Base-by-base conservation (phyloP, 2,888 invertebrate species). In the Noctua janthe region DNA sequence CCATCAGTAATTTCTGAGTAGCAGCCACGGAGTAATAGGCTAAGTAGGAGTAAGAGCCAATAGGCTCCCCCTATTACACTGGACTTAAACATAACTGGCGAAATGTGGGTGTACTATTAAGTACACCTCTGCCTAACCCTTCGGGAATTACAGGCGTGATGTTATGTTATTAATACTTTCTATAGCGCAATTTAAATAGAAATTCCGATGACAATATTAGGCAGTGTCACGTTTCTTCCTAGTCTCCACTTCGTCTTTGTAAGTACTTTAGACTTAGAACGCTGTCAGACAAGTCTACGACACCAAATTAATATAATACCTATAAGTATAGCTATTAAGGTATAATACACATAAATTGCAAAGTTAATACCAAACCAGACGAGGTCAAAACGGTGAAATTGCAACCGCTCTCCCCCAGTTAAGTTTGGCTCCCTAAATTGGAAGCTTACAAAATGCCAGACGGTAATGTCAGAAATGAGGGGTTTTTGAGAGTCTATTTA, bases 391-490 rank as follows among this genome's bases (percentile, higher is more conserved):
- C 87, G 88, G 86, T 87, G 88, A 90, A 90, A 92, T 91, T 90
- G 90, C 90, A 85, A 85, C 74, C 74, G 76, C 64, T 71, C 78
- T 69, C 64, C 79, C 67, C 49, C 75, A 20, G 62, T 80, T 80
- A 75, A 81, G 77, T 85, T 80, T 84, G 83, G 78, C 91, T 88
- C 88, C 85, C 87, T 83, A 91, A 93, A 92, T 91, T 91, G 89
- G 85, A 83, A 88, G 90, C 87, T 87, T 86, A 87, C 88, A 90
- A 91, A 91, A 91, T 11, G 82, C 79, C 89, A 86, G 89, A 88
- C 89, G 85, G 80, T 90, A 89, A 91, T 85, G 84, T 86, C 83
- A 80, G 86, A 88, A 87, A 88, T 91, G 88, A 92, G 89, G 87
- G 91, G 66, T 87, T 77, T 83, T 76, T 35, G 81, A 85, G 85